phyloP scores from a whole-genome alignment of 2,113 vertebrate species.

The Regulus satrapa region DNA sequence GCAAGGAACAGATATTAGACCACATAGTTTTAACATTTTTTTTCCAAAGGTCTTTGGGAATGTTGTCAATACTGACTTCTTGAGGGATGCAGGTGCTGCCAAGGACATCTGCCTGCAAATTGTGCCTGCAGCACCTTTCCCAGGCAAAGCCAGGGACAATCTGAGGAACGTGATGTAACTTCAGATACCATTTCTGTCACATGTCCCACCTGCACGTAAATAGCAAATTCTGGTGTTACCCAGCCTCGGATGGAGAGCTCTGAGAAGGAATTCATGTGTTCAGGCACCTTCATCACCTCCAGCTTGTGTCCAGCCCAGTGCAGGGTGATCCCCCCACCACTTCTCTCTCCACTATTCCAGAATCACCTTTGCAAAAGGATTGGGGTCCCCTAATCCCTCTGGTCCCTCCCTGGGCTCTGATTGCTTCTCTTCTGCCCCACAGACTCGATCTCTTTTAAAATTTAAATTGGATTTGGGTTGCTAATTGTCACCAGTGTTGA shows the following conservation, averaged over 20 bases:
- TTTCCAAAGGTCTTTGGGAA: not conserved
- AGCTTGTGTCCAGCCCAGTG: not conserved
- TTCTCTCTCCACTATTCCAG: accelerated
- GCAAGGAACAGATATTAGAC: not conserved
- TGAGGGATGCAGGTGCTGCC: not conserved
- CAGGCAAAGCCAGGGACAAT: not conserved
- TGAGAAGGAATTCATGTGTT: not conserved
- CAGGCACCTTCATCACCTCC: not conserved
- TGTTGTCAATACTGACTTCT: not conserved
- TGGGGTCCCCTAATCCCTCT: accelerated
- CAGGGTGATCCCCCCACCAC: accelerated
- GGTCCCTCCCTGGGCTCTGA: not conserved
- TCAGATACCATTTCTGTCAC: accelerated
- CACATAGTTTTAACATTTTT: not conserved
- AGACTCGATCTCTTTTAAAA: not conserved
- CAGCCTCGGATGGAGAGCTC: not conserved
- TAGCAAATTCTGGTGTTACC: accelerated
- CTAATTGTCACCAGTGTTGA: not conserved
- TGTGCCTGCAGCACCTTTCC: not conserved
- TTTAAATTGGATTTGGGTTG: not conserved
- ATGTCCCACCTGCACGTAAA: not conserved
- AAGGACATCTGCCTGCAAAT: not conserved
- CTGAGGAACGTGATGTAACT: not conserved
- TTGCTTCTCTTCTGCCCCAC: not conserved
- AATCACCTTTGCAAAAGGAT: not conserved